Percentiles rank a stretch among this genome's conserved stretches.
Conservation (phyloP, 2,888 invertebrate species). For the Pachydiplax longipennis region DNA sequence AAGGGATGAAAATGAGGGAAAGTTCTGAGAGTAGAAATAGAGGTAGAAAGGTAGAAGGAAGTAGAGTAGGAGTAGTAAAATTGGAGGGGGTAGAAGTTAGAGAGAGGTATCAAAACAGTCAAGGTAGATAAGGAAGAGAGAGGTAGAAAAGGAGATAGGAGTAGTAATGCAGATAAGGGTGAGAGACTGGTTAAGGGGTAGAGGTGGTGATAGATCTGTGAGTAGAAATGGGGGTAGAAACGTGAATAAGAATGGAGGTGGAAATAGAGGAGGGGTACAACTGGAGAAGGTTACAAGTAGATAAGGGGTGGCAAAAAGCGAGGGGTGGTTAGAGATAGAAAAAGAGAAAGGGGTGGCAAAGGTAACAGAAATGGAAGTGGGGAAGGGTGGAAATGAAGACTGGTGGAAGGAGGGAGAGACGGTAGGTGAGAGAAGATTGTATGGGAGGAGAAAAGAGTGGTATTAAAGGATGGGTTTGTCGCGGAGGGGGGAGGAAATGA, state of each 20-base stretch:
- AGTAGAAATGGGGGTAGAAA: background rate
- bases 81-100: too few relatives aligned
- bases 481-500: too few relatives aligned
- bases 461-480: too few relatives aligned
- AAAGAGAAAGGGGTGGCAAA: background rate
- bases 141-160: background rate
- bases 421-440: too few relatives aligned
- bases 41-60: background rate
- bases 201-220: background rate
- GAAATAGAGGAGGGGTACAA: background rate
- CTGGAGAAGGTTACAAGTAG: too few relatives aligned
- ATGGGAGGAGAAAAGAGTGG: too few relatives aligned
- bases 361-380: background rate
- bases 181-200: background rate
- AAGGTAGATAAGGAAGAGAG: too few relatives aligned
- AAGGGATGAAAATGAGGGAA: background rate
- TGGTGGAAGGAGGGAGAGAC: background rate
- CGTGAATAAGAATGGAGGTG: background rate
- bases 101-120: too few relatives aligned
- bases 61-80: background rate
- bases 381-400: background rate
- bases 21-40: background rate
- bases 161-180: background rate
- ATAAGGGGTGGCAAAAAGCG: background rate
- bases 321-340: too few relatives aligned